These are phyloP conservation scores for Gorsachius magnificus DNA, from an alignment of 2,797 vertebrate species.

Conservation along the genomic window DNA sequence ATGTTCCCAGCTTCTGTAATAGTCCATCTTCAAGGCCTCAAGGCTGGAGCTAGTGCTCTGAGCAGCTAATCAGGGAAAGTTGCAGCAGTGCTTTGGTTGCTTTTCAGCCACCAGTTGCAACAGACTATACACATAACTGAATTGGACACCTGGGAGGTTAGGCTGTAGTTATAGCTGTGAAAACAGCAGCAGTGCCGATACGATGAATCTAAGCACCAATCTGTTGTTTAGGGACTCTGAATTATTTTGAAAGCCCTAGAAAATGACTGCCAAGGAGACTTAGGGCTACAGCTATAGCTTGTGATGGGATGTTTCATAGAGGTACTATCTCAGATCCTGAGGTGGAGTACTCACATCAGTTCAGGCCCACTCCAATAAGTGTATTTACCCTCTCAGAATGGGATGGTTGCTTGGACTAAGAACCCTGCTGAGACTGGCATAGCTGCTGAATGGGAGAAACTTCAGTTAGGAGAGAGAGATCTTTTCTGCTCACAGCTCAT, in stretches of 20 bases:
- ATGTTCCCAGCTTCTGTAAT: neutral
- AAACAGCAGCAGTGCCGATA: constrained; percentile 19
- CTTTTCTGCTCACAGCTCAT: neutral
- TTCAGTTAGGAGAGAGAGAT: neutral
- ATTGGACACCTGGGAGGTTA: constrained; percentile 51
- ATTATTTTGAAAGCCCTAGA: constrained; percentile 12
- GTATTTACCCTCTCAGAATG: neutral
- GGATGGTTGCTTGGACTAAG: neutral
- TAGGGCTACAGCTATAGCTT: neutral
- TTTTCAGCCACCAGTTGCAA: neutral
- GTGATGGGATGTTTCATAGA: neutral
- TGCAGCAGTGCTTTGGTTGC: neutral
- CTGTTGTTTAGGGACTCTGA: constrained; percentile 23
- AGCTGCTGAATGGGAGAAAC: neutral
- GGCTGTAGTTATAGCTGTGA: constrained; percentile 29
- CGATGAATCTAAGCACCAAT: neutral
- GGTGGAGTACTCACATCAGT: neutral
- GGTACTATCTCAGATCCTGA: neutral
- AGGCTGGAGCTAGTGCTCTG: neutral
- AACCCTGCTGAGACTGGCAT: neutral
- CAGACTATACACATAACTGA: neutral
- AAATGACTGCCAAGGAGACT: constrained; percentile 20
- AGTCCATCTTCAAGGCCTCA: neutral
- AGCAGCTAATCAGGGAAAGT: neutral
- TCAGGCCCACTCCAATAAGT: neutral